Evolutionary conservation across 2,797 vertebrate genomes (phyloP), one percentile per base, ranked within the genome.

Genomic region (Melanotaenia trifasciata): DNA sequence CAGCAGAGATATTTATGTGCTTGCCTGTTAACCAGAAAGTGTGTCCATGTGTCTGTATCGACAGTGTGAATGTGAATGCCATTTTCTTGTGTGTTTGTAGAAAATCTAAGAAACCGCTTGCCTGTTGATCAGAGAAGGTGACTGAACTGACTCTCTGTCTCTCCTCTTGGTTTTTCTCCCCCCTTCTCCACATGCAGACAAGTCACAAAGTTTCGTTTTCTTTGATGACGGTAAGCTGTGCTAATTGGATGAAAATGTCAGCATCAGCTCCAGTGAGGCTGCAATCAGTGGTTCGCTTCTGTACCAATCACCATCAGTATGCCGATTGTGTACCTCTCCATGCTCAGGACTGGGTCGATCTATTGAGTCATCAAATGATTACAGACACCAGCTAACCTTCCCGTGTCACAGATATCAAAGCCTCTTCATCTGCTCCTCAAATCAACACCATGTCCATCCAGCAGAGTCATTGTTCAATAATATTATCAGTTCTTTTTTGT

Each of bases 191-290:
- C 83, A 90, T 78, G 91, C 95, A 95, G 94, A 94, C 91, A 93
- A 90, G 81, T 94, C 93, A 90, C 90, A 94, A 84, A 95, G 89
- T 94, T 95, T 95, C 90, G 90, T 94, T 95, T 94, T 95, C 93
- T 95, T 91, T 95, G 94, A 95, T 81, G 93, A 95, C 89, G 94
- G 95, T 96, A 96, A 95, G 95, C 86, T 83, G 73, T 89, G 90
- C 81, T 92, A 90, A 92, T 91, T 90, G 90, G 89, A 86, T 87
- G 79, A 84, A 86, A 90, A 87, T 93, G 89, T 93, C 90, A 87
- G 78, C 84, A 70, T 82, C 81, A 63, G 78, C 84, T 76, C 60
- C 84, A 77, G 76, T 74, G 79, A 81, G 84, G 87, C 86, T 77
- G 89, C 85, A 91, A 92, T 92, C 89, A 89, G 89, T 81, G 76